phyloP scores from a whole-genome alignment of 2,113 vertebrate species.

The Chlorodrepanis virens region DNA sequence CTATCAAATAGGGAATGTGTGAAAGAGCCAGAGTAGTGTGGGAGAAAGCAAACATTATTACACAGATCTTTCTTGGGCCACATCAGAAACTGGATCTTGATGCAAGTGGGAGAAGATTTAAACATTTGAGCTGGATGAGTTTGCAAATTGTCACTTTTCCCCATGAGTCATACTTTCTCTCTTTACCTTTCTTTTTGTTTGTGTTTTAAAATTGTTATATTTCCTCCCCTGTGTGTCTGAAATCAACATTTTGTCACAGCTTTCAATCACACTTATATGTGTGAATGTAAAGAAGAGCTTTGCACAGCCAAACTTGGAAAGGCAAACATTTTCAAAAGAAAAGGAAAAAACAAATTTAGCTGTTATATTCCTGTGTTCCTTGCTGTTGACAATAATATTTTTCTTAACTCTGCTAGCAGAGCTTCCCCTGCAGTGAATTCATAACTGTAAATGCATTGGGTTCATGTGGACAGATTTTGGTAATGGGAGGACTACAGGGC shows the following conservation, averaged over 20 bases:
- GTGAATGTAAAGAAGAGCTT: not conserved
- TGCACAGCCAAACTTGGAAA: not conserved
- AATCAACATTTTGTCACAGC: not conserved
- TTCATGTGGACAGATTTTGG: not conserved
- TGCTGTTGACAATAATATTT: not conserved
- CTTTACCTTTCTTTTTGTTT: not conserved
- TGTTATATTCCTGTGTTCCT: not conserved
- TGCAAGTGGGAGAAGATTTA: not conserved
- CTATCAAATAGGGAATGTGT: not conserved
- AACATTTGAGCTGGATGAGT: not conserved
- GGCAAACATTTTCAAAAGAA: not conserved
- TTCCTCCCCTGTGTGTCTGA: not conserved
- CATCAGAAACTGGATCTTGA: not conserved
- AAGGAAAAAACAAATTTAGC: not conserved
- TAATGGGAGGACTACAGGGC: too few species aligned
- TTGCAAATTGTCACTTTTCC: not conserved
- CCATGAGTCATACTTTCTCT: not conserved
- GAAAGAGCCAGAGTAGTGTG: not conserved
- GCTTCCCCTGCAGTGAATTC: not conserved
- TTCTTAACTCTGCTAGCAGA: not conserved
- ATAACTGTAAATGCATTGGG: not conserved
- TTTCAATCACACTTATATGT: not conserved
- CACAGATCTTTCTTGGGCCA: not conserved
- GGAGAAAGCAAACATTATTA: not conserved
- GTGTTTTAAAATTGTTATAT: not conserved